These are phyloP conservation scores for Dipodomys spectabilis DNA, from an alignment of 2,113 vertebrate species.

Conservation along the genomic window DNA sequence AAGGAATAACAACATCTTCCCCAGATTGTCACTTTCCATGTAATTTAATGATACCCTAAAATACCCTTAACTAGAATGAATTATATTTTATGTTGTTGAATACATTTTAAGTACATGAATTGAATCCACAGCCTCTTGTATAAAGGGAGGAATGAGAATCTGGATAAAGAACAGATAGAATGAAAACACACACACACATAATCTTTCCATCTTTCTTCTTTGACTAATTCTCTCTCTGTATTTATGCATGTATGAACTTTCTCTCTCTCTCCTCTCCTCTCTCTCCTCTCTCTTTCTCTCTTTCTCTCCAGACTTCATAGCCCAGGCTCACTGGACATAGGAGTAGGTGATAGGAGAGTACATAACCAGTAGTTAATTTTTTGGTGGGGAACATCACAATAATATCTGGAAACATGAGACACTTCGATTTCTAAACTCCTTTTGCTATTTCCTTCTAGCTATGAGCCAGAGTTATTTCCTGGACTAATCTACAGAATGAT, in stretches of 20 bases:
- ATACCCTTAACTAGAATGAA: not conserved
- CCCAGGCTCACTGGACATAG: not conserved
- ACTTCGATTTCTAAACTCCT: not conserved
- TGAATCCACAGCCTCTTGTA: not conserved
- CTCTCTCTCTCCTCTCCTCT: fast-evolving
- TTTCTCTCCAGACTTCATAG: no score
- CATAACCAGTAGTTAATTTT: not conserved
- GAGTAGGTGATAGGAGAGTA: not conserved
- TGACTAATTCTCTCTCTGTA: no score
- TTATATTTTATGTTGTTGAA: not conserved
- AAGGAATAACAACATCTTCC: not conserved
- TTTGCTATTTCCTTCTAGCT: slow-evolving; percentile 87
- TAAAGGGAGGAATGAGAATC: not conserved
- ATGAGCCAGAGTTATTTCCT: slow-evolving; percentile 98
- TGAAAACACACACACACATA: not conserved
- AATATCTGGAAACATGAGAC: not conserved
- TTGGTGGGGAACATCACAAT: not conserved
- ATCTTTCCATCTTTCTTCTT: no score
- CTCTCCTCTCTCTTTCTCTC: no score
- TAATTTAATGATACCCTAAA: not conserved
- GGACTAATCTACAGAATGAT: slow-evolving; percentile 99
- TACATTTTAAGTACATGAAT: not conserved
- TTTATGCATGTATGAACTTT: no score
- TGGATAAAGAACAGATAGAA: not conserved
- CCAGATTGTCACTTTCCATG: not conserved